A percentile compares a stretch with the other conserved stretches of the same genome.
These are phyloP conservation scores for Orchesella cincta DNA, from an alignment of 1,140 invertebrate species.

Conservation along the genomic window DNA sequence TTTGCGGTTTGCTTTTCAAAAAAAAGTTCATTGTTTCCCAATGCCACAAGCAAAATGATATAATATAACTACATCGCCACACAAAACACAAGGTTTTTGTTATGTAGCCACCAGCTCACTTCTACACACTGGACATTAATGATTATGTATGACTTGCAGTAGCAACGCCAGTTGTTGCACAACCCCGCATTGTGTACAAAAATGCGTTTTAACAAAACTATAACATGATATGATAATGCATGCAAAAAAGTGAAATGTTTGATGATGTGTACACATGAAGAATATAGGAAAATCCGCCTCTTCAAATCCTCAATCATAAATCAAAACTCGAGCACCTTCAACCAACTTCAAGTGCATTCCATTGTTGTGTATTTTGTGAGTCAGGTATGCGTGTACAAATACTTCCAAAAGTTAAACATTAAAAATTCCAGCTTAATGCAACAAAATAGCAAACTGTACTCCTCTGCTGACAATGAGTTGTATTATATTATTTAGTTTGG, in stretches of 20 bases:
- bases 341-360: slow-evolving; percentile 12
- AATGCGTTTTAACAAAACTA: not conserved
- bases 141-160: not conserved
- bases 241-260: slow-evolving; percentile 7
- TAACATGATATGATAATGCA: not conserved
- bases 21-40: slow-evolving; percentile 8
- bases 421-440: not conserved
- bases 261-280: not conserved
- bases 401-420: too few species aligned
- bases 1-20: not conserved
- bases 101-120: not conserved
- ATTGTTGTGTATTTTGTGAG: too few species aligned
- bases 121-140: not conserved
- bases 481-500: too few species aligned
- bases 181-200: not conserved
- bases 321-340: slow-evolving; percentile 29
- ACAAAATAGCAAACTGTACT: not conserved
- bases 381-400: too few species aligned
- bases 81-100: not conserved
- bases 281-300: slow-evolving; percentile 27
- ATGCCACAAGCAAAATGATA: not conserved
- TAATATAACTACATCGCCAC: not conserved
- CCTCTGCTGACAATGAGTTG: not conserved
- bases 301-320: slow-evolving; percentile 34
- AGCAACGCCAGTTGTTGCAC: not conserved